A percentile compares a stretch with the other conserved stretches of the same genome.
phyloP scores from a whole-genome alignment of 2,797 vertebrate genomes.

The Oryzias sinensis region DNA sequence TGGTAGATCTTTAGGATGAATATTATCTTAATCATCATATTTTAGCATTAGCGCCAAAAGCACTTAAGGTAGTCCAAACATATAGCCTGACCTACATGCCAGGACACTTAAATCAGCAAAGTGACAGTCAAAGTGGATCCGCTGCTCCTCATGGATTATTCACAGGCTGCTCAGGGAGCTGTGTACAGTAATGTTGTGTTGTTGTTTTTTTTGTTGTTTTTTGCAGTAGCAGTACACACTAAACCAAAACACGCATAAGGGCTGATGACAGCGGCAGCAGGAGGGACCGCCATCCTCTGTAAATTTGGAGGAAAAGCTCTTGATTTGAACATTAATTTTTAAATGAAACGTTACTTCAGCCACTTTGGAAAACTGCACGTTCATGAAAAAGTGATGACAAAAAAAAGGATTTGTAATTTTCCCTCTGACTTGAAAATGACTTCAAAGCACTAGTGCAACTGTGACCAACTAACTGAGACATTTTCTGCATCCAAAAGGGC shows the following conservation, averaged over 20 bases:
- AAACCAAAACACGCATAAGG: not conserved
- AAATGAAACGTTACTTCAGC: constrained; percentile 55
- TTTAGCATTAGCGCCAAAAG: constrained; percentile 37
- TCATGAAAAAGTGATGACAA: constrained; percentile 73
- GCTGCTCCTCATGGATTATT: constrained; percentile 61
- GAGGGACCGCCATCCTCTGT: constrained; percentile 38
- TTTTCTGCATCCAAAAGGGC: not conserved
- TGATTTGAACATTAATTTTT: constrained; percentile 62
- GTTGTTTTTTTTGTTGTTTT: not conserved
- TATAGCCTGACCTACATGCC: constrained; percentile 50
- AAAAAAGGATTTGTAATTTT: constrained; percentile 63
- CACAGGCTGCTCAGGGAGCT: constrained; percentile 33
- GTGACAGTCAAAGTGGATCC: constrained; percentile 42
- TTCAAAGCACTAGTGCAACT: constrained; percentile 39
- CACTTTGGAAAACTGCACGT: constrained; percentile 33
- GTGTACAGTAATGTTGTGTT: constrained; percentile 44
- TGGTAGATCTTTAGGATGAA: constrained; percentile 35
- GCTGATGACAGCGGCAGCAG: constrained; percentile 25
- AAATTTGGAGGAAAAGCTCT: constrained; percentile 41
- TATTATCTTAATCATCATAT: constrained; percentile 42
- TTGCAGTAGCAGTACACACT: too few relatives aligned
- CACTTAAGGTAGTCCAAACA: constrained; percentile 19
- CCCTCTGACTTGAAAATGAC: constrained; percentile 40
- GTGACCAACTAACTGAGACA: constrained; percentile 3
- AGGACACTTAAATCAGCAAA: constrained; percentile 34